A percentile compares a stretch with the other conserved stretches of the same genome.
These are phyloP conservation scores for Lissonota sp. DNA, from an alignment of 2,888 invertebrate species.

Conservation along the genomic window DNA sequence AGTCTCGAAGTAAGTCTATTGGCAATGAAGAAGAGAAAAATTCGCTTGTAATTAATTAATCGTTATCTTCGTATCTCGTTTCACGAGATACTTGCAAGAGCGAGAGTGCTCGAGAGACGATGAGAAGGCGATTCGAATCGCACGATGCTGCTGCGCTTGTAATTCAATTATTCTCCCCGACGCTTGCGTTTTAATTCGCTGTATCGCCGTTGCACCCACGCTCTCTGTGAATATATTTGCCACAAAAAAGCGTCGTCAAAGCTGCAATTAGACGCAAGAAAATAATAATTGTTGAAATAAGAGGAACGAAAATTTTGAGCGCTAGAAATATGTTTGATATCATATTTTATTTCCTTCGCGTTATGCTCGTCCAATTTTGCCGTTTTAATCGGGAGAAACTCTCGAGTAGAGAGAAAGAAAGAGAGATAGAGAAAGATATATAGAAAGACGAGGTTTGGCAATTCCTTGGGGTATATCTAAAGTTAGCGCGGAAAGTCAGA, in stretches of 20 bases:
- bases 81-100: neutral
- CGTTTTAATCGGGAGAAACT: slow-evolving; percentile 27
- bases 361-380: slow-evolving; percentile 21
- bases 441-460: slow-evolving; percentile 70
- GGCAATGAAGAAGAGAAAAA: neutral
- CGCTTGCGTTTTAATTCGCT: slow-evolving; percentile 51
- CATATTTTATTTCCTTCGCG: slow-evolving; percentile 13
- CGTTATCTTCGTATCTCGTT: slow-evolving; percentile 22
- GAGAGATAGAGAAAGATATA: slow-evolving; percentile 22
- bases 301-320: neutral
- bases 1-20: neutral
- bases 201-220: slow-evolving; percentile 36
- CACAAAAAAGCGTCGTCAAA: too few species aligned
- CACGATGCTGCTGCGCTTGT: slow-evolving; percentile 39
- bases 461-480: slow-evolving; percentile 76
- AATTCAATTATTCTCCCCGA: slow-evolving; percentile 60
- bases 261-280: neutral
- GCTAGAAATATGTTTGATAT: neutral
- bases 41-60: slow-evolving; percentile 46
- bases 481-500: slow-evolving; percentile 75
- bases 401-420: slow-evolving; percentile 14
- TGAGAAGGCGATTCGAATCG: slow-evolving; percentile 51
- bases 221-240: neutral
- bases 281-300: slow-evolving; percentile 11
- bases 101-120: neutral